Percentiles rank a stretch among this genome's conserved stretches.
Conservation (phyloP, 2,797 vertebrate genomes). For the Gobio occitaniae region DNA sequence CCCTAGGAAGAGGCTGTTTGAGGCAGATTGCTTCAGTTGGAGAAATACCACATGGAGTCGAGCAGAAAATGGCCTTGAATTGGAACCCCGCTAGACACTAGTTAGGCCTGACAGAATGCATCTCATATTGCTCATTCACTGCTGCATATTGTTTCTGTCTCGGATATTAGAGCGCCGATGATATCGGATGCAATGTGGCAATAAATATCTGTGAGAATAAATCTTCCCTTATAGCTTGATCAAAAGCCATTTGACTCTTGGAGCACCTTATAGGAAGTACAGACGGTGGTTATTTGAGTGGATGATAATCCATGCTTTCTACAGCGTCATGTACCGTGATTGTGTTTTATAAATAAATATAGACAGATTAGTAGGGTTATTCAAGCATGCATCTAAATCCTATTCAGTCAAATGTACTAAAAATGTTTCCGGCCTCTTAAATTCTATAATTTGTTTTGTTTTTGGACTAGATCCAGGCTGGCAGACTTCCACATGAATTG, state of each 20-base stretch:
- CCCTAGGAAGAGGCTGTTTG: constrained; percentile 35
- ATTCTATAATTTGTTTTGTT: constrained; percentile 40
- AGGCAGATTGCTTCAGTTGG: constrained; percentile 33
- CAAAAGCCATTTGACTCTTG: constrained; percentile 3
- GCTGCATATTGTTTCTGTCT: constrained; percentile 32
- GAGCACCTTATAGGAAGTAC: not conserved
- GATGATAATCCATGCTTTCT: not conserved
- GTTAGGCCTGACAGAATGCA: constrained; percentile 39
- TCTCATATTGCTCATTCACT: constrained; percentile 36
- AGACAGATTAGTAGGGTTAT: constrained; percentile 19
- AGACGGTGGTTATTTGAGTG: not conserved
- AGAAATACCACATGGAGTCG: constrained; percentile 33
- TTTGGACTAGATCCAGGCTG: constrained; percentile 84
- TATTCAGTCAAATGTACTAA: constrained; percentile 41
- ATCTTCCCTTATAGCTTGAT: not conserved
- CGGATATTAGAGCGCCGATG: not conserved
- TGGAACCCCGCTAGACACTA: constrained; percentile 35
- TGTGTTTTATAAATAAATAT: constrained; percentile 27
- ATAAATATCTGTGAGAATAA: constrained; percentile 9
- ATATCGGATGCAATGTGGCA: not conserved
- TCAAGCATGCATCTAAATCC: constrained; percentile 41
- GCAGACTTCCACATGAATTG: constrained; percentile 94
- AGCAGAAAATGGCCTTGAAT: constrained; percentile 53
- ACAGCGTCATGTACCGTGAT: constrained; percentile 16
- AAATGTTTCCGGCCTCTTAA: constrained; percentile 32